phyloP scores from a whole-genome alignment of 2,797 vertebrate species.

The Sciaenops ocellatus region DNA sequence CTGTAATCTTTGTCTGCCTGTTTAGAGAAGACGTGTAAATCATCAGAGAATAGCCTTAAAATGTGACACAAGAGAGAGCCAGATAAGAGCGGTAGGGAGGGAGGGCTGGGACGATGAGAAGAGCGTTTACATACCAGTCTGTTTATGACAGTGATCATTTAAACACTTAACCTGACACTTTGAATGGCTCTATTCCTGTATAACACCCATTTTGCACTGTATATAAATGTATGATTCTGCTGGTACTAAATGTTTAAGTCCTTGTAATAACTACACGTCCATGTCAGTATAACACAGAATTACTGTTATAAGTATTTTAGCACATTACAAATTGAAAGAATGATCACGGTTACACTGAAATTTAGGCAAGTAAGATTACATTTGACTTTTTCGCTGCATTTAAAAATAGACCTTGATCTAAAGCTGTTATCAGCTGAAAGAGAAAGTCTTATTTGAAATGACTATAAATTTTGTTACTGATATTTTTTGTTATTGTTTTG shows the following conservation, averaged over 20 bases:
- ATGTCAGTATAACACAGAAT: not conserved
- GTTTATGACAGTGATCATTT: slow-evolving; percentile 67
- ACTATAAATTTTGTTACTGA: not conserved
- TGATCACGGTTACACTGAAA: not conserved
- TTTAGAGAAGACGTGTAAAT: slow-evolving; percentile 78
- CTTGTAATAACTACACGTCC: not conserved
- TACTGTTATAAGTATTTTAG: not conserved
- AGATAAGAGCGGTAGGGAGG: slow-evolving; percentile 61
- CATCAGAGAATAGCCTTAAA: slow-evolving; percentile 73
- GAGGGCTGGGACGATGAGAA: slow-evolving; percentile 41
- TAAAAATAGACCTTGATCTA: slow-evolving; percentile 17
- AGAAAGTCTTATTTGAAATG: not conserved
- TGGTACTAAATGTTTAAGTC: not conserved
- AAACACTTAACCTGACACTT: slow-evolving; percentile 52
- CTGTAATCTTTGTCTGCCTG: slow-evolving; percentile 75
- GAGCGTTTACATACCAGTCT: slow-evolving; percentile 64
- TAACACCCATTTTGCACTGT: not conserved
- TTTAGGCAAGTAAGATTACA: not conserved
- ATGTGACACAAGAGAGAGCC: slow-evolving; percentile 67
- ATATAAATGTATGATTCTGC: slow-evolving; percentile 2
- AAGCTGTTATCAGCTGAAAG: slow-evolving; percentile 1
- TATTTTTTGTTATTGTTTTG: slow-evolving; percentile 6
- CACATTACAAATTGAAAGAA: not conserved
- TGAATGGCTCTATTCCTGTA: slow-evolving; percentile 18
- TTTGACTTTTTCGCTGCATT: not conserved